Percentiles rank a stretch among this genome's conserved stretches.
Evolutionary conservation across 1,140 invertebrate species (phyloP).

Genomic region (Conus ventricosus): DNA sequence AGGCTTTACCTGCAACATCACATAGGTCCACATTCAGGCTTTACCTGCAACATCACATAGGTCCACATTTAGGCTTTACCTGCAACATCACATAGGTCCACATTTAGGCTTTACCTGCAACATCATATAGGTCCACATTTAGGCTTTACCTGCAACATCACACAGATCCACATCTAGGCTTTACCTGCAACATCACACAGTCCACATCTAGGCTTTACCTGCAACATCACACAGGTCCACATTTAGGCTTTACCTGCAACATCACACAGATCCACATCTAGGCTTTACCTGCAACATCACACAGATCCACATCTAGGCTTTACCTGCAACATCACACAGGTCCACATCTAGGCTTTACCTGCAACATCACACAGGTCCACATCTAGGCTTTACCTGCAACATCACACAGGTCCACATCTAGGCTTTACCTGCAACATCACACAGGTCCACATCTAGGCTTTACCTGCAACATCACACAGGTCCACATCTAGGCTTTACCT

Average conservation of each 20-base stretch:
- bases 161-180: no score
- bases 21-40: no score
- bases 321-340: slow-evolving; percentile 69
- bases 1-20: slow-evolving; percentile 60
- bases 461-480: slow-evolving; percentile 69
- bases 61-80: slow-evolving; percentile 46
- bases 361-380: no score
- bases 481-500: slow-evolving; percentile 50
- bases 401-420: no score
- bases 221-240: no score
- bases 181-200: slow-evolving; percentile 67
- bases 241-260: slow-evolving; percentile 55
- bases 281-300: slow-evolving; percentile 61
- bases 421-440: slow-evolving; percentile 61
- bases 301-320: no score
- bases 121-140: no score
- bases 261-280: no score
- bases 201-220: slow-evolving; percentile 50
- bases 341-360: slow-evolving; percentile 50
- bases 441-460: no score
- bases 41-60: slow-evolving; percentile 67
- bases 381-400: slow-evolving; percentile 56
- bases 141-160: slow-evolving; percentile 60
- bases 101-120: slow-evolving; percentile 55
- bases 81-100: no score